A percentile compares a stretch with the other conserved stretches of the same genome.
These are phyloP conservation scores for Tanaodytes sp. DNA, from an alignment of 2,888 invertebrate species.

Conservation along the genomic window DNA sequence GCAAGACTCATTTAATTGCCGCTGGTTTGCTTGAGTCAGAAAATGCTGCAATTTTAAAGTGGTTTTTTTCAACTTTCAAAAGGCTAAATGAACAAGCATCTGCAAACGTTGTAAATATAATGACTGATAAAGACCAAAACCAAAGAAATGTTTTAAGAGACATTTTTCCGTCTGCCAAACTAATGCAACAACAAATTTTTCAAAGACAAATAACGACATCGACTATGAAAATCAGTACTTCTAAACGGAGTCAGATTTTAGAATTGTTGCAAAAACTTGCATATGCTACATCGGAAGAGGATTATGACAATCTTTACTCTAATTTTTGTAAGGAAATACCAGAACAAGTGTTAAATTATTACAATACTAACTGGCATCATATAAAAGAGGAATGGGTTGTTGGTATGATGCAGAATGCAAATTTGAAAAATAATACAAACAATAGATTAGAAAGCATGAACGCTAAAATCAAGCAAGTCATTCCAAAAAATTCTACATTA, in stretches of 20 bases:
- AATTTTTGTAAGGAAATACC: not conserved
- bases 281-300: not conserved
- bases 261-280: not conserved
- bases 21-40: not conserved
- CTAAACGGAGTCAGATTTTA: not conserved
- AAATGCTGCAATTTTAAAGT: not conserved
- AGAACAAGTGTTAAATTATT: not conserved
- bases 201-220: not conserved
- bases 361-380: not conserved
- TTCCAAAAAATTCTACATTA: not conserved
- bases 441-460: not conserved
- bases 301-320: not conserved
- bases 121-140: not conserved
- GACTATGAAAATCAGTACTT: no score
- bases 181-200: constrained; percentile 6
- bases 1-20: not conserved
- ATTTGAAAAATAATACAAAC: constrained; percentile 1
- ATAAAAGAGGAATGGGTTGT: not conserved
- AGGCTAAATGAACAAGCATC: not conserved
- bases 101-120: not conserved
- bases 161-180: not conserved
- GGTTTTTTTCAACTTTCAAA: constrained; percentile 1
- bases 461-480: constrained; percentile 1
- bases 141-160: not conserved
- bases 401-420: not conserved